Base-by-base conservation (phyloP, 2,888 invertebrate species). In the Aphidoletes aphidimyza region DNA sequence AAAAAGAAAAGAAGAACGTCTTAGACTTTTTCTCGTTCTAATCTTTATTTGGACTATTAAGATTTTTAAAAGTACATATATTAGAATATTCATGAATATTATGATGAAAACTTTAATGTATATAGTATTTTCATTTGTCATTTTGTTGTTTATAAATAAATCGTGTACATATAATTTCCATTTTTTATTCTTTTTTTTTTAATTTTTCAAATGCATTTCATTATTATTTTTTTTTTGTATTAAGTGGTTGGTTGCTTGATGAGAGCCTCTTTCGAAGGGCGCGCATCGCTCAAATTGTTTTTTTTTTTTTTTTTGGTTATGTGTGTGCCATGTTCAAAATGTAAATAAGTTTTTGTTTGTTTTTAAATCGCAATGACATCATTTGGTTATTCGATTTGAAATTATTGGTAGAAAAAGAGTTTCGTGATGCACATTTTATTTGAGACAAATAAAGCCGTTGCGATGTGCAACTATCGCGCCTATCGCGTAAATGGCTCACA, bases 21-120 rank as follows among this genome's bases (percentile, higher is more conserved):
- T 54, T 54, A n/a, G n/a, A n/a, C 42, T 69, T 69, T 69, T 69
- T 69, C 69, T 69, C 30, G 69, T 69, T 69, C 69, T 69, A 69
- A 69, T 69, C 69, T 69, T 69, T 69, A 69, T 69, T 69, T 69
- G 69, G 69, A 69, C 69, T 69, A 69, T 69, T 69, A 69, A 69
- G 69, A 69, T 69, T 69, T 69, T 69, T 69, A 69, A 69, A 69
- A 69, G 69, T 69, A 69, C 69, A 69, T 69, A 69, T 69, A 69
- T 69, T 69, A 69, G 69, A 69, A 69, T 69, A 69, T 69, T 69
- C 69, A 69, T 69, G 69, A 69, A 69, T 69, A 69, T 69, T 69
- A 69, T 69, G 69, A 69, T 69, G 69, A 69, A 69, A 69, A 69
- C 69, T 69, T 69, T 69, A 69, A 69, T 69, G 69, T 69, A 69